Evolutionary conservation across 2,797 vertebrate genomes (phyloP).

Genomic region (Tenualosa ilisha): DNA sequence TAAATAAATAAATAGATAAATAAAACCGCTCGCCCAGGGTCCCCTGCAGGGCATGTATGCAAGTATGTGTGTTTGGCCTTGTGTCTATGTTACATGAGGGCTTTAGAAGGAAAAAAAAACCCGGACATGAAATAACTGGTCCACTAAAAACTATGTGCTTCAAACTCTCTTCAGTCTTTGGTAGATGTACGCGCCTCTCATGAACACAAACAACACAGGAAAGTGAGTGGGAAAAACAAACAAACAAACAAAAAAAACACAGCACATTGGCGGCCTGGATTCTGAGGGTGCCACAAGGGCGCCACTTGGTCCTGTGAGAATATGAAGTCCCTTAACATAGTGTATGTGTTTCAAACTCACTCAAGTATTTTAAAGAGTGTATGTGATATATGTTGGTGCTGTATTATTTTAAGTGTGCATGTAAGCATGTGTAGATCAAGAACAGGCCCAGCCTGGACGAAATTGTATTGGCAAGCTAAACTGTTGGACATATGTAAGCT

Average conservation of each 20-base stretch:
- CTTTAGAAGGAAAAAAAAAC: neutral
- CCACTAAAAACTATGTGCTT: neutral
- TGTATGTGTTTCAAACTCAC: neutral
- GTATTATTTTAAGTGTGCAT: neutral
- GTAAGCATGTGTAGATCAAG: neutral
- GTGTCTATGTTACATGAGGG: neutral
- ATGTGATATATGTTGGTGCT: neutral
- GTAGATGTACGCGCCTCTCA: neutral
- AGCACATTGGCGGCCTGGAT: constrained; percentile 1
- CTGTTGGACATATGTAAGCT: neutral
- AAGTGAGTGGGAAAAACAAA: neutral
- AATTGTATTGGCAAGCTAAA: neutral
- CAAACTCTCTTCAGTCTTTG: neutral
- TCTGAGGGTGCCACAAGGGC: constrained; percentile 7
- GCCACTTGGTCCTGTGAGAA: constrained; percentile 30
- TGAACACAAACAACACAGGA: neutral
- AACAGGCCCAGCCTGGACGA: constrained; percentile 63
- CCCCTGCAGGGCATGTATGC: constrained; percentile 48
- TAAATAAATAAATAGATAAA: constrained; percentile 87
- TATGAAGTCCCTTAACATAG: constrained; percentile 18
- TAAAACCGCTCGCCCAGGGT: constrained; percentile 64
- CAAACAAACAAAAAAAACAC: neutral
- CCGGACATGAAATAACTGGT: neutral
- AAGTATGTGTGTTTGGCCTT: neutral
- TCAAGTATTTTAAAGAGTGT: neutral